Conservation (phyloP, 2,797 vertebrate genomes). For the Geotrypetes seraphini region DNA sequence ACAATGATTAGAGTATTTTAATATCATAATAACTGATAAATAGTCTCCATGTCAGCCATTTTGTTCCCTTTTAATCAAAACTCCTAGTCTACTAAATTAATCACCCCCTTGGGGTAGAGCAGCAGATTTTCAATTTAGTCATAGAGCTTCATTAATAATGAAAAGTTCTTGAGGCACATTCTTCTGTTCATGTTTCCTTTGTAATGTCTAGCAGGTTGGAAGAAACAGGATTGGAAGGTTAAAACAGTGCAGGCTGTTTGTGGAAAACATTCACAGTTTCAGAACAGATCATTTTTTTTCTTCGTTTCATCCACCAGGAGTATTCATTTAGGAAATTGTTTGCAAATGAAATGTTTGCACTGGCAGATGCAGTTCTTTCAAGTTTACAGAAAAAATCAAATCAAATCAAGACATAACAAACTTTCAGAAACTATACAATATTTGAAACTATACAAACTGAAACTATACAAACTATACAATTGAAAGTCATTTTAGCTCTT, state of each 20-base stretch:
- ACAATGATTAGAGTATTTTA: constrained; percentile 53
- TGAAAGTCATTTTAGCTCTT: no score
- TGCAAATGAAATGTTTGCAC: no score
- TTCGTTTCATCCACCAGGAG: background rate
- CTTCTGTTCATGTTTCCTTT: constrained; percentile 32
- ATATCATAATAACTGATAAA: constrained; percentile 64
- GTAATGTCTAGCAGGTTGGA: constrained; percentile 37
- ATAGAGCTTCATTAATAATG: constrained; percentile 59
- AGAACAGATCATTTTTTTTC: constrained; percentile 1
- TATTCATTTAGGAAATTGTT: no score
- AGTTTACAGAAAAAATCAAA: no score
- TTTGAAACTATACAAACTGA: no score
- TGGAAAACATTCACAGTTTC: constrained; percentile 4
- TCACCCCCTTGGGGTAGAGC: constrained; percentile 53
- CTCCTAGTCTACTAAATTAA: constrained; percentile 55
- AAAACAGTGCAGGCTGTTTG: no score
- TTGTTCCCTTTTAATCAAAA: constrained; percentile 67
- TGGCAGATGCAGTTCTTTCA: no score
- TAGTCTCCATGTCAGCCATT: constrained; percentile 58
- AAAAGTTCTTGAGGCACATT: constrained; percentile 44
- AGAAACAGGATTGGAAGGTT: constrained; percentile 17
- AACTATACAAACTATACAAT: no score
- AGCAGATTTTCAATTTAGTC: constrained; percentile 60
- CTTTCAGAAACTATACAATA: no score
- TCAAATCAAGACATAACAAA: no score